Conservation (phyloP, 2,888 invertebrate species). For the Aphodius granarius region DNA sequence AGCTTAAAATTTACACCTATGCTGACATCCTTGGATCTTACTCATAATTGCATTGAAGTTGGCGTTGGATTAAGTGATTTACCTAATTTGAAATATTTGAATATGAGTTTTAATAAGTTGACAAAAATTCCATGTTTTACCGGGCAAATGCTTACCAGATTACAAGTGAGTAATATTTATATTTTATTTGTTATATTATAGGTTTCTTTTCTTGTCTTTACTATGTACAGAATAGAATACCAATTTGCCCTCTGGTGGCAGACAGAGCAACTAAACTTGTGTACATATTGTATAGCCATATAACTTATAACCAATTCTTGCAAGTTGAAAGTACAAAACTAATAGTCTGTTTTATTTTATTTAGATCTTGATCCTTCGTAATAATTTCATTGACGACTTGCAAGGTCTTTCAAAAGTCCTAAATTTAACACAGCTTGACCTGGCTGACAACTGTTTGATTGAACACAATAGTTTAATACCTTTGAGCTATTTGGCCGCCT, state of each 20-base stretch:
- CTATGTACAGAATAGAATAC: too few relatives aligned
- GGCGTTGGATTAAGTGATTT: constrained; percentile 61
- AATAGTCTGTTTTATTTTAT: constrained; percentile 41
- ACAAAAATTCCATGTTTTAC: constrained; percentile 60
- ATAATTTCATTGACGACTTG: constrained; percentile 66
- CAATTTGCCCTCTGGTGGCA: too few relatives aligned
- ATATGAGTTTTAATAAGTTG: constrained; percentile 66
- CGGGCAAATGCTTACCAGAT: constrained; percentile 57
- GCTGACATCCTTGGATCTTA: constrained; percentile 65
- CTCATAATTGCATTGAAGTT: constrained; percentile 63
- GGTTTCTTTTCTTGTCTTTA: too few relatives aligned
- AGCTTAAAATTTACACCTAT: constrained; percentile 64
- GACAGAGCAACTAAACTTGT: background rate
- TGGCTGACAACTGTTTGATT: constrained; percentile 65
- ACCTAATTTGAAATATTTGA: constrained; percentile 63
- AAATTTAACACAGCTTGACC: constrained; percentile 62
- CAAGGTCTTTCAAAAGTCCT: constrained; percentile 58
- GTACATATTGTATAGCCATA: too few relatives aligned
- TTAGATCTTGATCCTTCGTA: constrained; percentile 61
- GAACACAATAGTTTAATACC: constrained; percentile 61
- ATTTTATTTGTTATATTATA: background rate
- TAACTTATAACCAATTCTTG: too few relatives aligned
- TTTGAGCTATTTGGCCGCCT: constrained; percentile 57
- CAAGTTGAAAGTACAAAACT: too few relatives aligned
- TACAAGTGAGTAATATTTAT: constrained; percentile 41